Evolutionary conservation across 2,888 invertebrate genomes (phyloP).

Genomic region (Hypercompe scribonia): DNA sequence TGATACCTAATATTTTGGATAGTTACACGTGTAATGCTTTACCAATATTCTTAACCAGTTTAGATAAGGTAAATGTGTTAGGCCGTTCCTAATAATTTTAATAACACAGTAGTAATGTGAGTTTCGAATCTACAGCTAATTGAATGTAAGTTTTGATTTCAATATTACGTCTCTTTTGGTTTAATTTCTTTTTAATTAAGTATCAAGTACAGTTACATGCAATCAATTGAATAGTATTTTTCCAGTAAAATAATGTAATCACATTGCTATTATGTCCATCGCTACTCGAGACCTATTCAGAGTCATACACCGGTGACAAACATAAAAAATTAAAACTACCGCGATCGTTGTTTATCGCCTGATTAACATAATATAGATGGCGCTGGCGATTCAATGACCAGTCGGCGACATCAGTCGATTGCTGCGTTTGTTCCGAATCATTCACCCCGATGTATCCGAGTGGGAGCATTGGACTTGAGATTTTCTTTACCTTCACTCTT

Average conservation of each 20-base stretch:
- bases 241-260: neutral
- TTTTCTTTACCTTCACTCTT: conserved; percentile 20
- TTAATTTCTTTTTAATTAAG: too few species aligned
- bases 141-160: too few species aligned
- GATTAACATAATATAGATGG: conserved; percentile 42
- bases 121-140: too few species aligned
- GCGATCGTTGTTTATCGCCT: conserved; percentile 32
- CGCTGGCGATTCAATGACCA: conserved; percentile 52
- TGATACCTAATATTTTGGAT: neutral
- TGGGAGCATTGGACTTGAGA: conserved; percentile 41
- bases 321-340: conserved; percentile 30
- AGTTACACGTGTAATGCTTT: neutral
- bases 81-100: too few species aligned
- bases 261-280: neutral
- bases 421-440: conserved; percentile 54
- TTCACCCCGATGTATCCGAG: conserved; percentile 50
- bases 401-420: conserved; percentile 51
- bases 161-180: too few species aligned
- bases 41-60: neutral
- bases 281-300: conserved; percentile 1
- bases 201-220: too few species aligned
- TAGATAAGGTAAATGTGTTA: too few species aligned
- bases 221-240: neutral
- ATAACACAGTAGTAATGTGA: too few species aligned
- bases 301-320: conserved; percentile 17